A percentile compares a stretch with the other conserved stretches of the same genome.
phyloP scores from a whole-genome alignment of 2,113 vertebrate species.

The Epinephelus lanceolatus region DNA sequence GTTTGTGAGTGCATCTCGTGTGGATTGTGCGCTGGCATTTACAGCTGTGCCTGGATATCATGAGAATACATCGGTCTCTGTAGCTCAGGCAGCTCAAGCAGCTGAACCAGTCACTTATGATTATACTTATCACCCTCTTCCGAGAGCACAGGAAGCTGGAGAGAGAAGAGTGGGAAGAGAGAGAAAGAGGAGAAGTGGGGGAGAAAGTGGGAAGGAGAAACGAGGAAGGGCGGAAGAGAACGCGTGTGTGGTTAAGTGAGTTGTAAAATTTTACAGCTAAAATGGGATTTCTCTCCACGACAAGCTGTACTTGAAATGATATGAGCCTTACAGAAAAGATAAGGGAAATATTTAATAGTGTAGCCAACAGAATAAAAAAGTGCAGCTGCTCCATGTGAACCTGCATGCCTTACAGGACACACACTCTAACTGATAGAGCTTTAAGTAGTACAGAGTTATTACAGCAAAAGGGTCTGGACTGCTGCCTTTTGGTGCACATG shows the following conservation, averaged over 20 bases:
- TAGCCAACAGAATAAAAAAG: slow-evolving; percentile 30
- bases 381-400: slow-evolving; percentile 41
- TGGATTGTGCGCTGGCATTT: slow-evolving; percentile 52
- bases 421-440: slow-evolving; percentile 41
- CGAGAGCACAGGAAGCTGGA: slow-evolving; percentile 52
- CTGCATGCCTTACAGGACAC: slow-evolving; percentile 29
- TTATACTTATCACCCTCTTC: slow-evolving; percentile 71
- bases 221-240: not conserved
- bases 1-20: slow-evolving; percentile 15
- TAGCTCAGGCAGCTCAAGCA: slow-evolving; percentile 63
- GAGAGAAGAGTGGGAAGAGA: slow-evolving; percentile 40
- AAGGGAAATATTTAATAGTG: slow-evolving; percentile 64
- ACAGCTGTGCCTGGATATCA: slow-evolving; percentile 61
- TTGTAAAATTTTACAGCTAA: slow-evolving; percentile 65
- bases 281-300: slow-evolving; percentile 59
- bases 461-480: slow-evolving; percentile 40
- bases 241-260: slow-evolving; percentile 51
- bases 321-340: slow-evolving; percentile 61
- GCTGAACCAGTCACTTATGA: slow-evolving; percentile 76
- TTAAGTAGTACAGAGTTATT: slow-evolving; percentile 48
- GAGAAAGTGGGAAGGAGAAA: not conserved
- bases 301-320: slow-evolving; percentile 49
- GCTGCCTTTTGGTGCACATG: slow-evolving; percentile 32
- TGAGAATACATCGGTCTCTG: slow-evolving; percentile 63
- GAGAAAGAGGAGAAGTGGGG: not conserved